Base-by-base conservation (phyloP, 2,113 vertebrate genomes). In the Trematocara stigmaticum region DNA sequence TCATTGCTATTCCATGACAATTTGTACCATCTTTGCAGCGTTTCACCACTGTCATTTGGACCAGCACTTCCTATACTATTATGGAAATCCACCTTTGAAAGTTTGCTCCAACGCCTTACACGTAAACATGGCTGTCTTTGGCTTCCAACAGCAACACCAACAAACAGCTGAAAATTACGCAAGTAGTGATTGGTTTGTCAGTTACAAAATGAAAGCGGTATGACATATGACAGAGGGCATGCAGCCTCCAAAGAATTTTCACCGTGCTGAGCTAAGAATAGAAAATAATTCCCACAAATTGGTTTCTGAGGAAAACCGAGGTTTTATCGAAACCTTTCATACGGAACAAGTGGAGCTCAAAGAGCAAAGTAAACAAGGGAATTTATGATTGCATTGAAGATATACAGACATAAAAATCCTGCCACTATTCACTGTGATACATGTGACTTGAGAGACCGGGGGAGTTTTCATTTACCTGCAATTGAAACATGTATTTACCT, bases 381-480 rank as follows among this genome's bases (percentile, higher is more conserved):
- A 79, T 89, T 88, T 84, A 56, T 71, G 55, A 81, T 69, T 82
- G 51, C 56, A 5, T 13, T 52, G 80, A 84, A 88, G 88, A 59
- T 59, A 76, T 66, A 79, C 57, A 79, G 59, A 78, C 66, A 80
- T 90, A 79, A 82, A 61, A 83, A 13, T 76, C 45, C 7, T 83
- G 53, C 82, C 84, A 90, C 51, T 74, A 79, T 78, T 81, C 47
- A 40, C 35, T 3, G 31, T 61, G 66, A 76, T 56, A 34, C 49
- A 29, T n/a, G 78, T 3, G 40, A 84, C 87, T 81, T 78, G 29
- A 83, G 57, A 47, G 59, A 93, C 81, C 9, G 12, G 4, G 85
- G 81, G 78, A 42, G 49, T 88, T 87, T 89, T 86, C 56, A 93
- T 91, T 92, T 89, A 95, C 89, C 91, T 93, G 74, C 66, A 91